Evolutionary conservation across 1,140 invertebrate genomes (phyloP).

Genomic region (Helicoverpa zea): DNA sequence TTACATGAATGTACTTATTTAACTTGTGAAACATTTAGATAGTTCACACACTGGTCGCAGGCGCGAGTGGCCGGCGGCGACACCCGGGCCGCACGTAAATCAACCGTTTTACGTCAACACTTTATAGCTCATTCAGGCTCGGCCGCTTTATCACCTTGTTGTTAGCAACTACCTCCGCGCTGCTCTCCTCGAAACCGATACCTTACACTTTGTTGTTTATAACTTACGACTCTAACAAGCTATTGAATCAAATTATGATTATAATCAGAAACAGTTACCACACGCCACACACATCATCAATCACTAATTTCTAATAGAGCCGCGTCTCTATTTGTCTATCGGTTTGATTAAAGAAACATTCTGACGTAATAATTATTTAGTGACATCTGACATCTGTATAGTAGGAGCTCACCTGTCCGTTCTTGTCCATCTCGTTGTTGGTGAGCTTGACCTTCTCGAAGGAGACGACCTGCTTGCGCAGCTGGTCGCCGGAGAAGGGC

Average conservation of each 20-base stretch:
- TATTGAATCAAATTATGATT: constrained; percentile 53
- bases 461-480: constrained; percentile 98
- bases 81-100: constrained; percentile 58
- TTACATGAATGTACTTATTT: constrained; percentile 31
- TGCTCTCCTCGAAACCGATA: constrained; percentile 35
- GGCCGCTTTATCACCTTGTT: constrained; percentile 62
- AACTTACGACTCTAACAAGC: constrained; percentile 23
- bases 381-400: constrained; percentile 87
- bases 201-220: constrained; percentile 40
- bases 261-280: constrained; percentile 36
- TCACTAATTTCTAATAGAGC: constrained; percentile 31
- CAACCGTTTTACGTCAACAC: constrained; percentile 63
- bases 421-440: constrained; percentile 99
- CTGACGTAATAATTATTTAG: constrained; percentile 18
- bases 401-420: constrained; percentile 95
- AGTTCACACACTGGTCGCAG: constrained; percentile 4
- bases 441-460: constrained; percentile 99
- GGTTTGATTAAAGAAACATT: constrained; percentile 9
- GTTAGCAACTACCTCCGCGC: constrained; percentile 51
- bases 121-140: constrained; percentile 65
- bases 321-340: constrained; percentile 30
- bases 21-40: constrained; percentile 26
- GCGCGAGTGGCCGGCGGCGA: constrained; percentile 56
- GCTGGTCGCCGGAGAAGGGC: constrained; percentile 98
- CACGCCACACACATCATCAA: constrained; percentile 34